Percentiles rank a stretch among this genome's conserved stretches.
Conservation (phyloP, 2,797 vertebrate species). For the Epinephelus malabaricus region DNA sequence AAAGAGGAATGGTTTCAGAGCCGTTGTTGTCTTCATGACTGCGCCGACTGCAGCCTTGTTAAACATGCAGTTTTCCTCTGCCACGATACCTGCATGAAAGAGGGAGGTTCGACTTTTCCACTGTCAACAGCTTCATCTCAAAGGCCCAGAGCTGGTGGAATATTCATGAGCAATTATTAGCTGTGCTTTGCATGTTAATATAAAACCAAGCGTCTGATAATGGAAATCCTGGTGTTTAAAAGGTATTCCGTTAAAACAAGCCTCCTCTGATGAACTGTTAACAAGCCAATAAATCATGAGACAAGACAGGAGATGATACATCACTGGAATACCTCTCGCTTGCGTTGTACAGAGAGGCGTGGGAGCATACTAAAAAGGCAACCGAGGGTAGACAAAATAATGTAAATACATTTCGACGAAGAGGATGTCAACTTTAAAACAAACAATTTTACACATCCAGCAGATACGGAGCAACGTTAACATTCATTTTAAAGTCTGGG, state of each 20-base stretch:
- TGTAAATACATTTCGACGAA: not conserved
- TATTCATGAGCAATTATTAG: conserved; percentile 51
- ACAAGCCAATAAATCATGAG: conserved; percentile 6
- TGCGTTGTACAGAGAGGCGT: not conserved
- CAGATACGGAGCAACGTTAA: not conserved
- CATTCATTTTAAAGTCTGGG: not conserved
- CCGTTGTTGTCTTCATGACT: conserved; percentile 29
- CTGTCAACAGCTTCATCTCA: conserved; percentile 35
- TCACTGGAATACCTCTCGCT: not conserved
- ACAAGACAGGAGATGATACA: conserved; percentile 3
- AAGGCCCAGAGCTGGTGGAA: conserved; percentile 40
- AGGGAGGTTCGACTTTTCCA: conserved; percentile 43
- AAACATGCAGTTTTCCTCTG: conserved; percentile 28
- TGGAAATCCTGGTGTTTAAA: conserved; percentile 34
- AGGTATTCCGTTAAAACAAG: conserved; percentile 24
- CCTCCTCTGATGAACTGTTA: conserved; percentile 22
- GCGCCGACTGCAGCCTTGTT: conserved; percentile 44
- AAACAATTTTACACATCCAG: not conserved
- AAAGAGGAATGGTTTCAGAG: conserved; percentile 51
- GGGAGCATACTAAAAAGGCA: not conserved
- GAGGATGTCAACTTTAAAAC: not conserved
- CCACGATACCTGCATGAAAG: conserved; percentile 4
- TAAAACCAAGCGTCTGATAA: conserved; percentile 21
- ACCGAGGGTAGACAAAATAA: not conserved
- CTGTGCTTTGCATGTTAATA: conserved; percentile 34